Evolutionary conservation across 2,113 vertebrate genomes (phyloP).

Genomic region (Falco punctatus): DNA sequence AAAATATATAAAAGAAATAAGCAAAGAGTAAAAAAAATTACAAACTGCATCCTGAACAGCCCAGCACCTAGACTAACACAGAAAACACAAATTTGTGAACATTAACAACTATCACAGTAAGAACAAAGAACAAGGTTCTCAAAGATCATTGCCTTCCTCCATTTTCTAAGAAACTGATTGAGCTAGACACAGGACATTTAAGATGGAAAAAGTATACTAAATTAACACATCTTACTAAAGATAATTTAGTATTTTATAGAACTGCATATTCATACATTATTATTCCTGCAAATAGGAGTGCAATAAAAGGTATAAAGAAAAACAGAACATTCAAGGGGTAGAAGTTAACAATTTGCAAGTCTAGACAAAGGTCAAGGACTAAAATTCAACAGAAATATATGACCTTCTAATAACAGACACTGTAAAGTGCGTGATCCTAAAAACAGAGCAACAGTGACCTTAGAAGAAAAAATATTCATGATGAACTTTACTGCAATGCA

Average conservation of each 20-base stretch:
- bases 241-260: not conserved
- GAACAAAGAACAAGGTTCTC: not conserved
- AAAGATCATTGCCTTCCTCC: not conserved
- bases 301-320: not conserved
- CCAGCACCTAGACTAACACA: not conserved
- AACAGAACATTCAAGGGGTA: not conserved
- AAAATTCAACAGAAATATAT: not conserved
- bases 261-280: not conserved
- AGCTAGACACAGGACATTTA: not conserved
- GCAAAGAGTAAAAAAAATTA: not conserved
- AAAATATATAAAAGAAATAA: rapidly evolving
- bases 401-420: not conserved
- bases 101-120: not conserved
- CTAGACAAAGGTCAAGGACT: not conserved
- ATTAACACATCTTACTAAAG: not conserved
- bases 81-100: not conserved
- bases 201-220: not conserved
- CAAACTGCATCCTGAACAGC: not conserved
- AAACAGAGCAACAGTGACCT: not conserved
- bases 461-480: not conserved
- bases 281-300: not conserved
- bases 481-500: not conserved
- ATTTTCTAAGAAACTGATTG: not conserved
- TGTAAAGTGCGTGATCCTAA: not conserved
- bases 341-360: not conserved